Base-by-base conservation (phyloP, 2,888 invertebrate species). In the Dolichomitus sp. region DNA sequence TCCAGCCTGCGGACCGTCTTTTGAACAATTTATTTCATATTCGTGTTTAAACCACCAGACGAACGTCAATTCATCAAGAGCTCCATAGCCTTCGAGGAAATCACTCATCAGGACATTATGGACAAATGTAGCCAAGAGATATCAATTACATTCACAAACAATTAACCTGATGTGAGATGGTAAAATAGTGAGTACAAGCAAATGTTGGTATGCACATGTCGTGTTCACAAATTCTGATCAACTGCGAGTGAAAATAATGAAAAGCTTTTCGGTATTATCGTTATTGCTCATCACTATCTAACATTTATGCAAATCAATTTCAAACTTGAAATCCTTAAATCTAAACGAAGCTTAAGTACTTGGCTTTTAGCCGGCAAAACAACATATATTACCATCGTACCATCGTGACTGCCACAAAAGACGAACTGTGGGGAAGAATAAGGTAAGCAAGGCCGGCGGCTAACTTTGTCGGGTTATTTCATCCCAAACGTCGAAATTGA, bases 401-500 rank as follows among this genome's bases (percentile, higher is more conserved):
- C 12, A 23, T 17, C 12, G 61, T 63, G 23, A 4, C 19, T 40
- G 11, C 40, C 19, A 19, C 14, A 40, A 30, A 40, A 12, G 4
- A 40, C 61, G 61, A 30, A 63, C 11, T 40, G 37, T 33, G 40
- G 40, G 17, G 19, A 40, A 37, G 40, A 19, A 37, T 11, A 12
- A 19, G 40, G 19, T 63, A 40, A 23, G 33, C 12, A 52, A 52
- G 30, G 19, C 52, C 23, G 30, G 5, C 42, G 70, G 61, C 40
- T 42, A 42, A 54, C 37, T 27, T 63, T 54, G 40, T 9, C 3
- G 30, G 50, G 45, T 33, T 42, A 50, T 9, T 30, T 61, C 48
- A 23, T 63, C 54, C n/a, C 48, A 78, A 77, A 37, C 42, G 37
- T 52, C 52, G 54, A 54, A 70, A 78, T 70, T 70, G 33, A 52